Evolutionary conservation across 1,140 invertebrate genomes (phyloP), one percentile per base, ranked within the genome.

Genomic region (Hirudo medicinalis): DNA sequence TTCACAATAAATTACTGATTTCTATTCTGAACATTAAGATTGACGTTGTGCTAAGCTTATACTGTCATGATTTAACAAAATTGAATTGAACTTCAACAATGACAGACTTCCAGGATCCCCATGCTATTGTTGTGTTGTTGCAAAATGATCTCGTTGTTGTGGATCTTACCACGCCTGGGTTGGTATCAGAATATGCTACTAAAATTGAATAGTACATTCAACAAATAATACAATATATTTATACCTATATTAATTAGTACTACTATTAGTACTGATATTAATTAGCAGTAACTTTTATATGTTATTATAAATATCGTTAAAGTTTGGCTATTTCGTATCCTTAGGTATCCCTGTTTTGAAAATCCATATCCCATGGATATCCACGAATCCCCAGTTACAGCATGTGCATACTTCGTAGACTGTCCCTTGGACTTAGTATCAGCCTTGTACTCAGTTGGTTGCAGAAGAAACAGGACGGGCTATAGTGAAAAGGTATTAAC

Each of bases 361-460:
- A 97, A 97, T 86, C 97, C 95, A 63, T 97, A 99, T 85, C 91
- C 95, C 57, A 97, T 98, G 93, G 94, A 99, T 84, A 87, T 99
- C 75, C 95, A 98, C 83, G 94, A 97, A 84, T 94, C 92, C 70
- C 90, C 93, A 49, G 93, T 98, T 71, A 97, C 94, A 67, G 93
- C 89, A 83, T 94, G 94, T 82, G 88, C 89, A 71, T 98, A 98
- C 85, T 88, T 96, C 78, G 92, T 93, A 54, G 94, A 99, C 84
- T 98, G 94, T 83, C 94, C 94, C 43, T 90, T 90, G 69, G 95
- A 99, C 84, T 86, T 99, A 77, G 95, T 98, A 76, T 91, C 91
- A 69, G 91, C 91, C 54, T 89, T 94, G 78, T 94, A 94, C 82
- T 90, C 90, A 15, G 90, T 92, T 73, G 92, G 92, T 5, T 87